phyloP scores from a whole-genome alignment of 2,888 invertebrate genomes.

The Cepaea hortensis region DNA sequence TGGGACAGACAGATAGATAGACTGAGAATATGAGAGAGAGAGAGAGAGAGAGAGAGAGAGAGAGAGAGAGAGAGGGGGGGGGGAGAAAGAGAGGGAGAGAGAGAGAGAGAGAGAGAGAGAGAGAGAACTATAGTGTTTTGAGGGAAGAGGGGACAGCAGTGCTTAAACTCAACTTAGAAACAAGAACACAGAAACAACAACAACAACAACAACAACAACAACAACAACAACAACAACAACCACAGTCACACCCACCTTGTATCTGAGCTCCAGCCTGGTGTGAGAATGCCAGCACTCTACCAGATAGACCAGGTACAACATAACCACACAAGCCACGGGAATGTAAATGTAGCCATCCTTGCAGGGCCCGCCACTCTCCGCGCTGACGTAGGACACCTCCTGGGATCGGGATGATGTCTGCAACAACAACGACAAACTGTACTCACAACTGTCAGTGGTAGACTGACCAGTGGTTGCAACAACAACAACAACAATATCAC shows the following conservation, averaged over 20 bases:
- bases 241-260: slow-evolving; percentile 74
- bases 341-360: slow-evolving; percentile 89
- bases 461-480: background rate
- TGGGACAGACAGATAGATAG: no score
- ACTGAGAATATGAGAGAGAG: no score
- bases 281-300: slow-evolving; percentile 90
- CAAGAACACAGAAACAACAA: no score
- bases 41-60: no score
- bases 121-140: no score
- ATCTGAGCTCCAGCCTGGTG: slow-evolving; percentile 82
- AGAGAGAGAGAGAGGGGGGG: no score
- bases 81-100: no score
- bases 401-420: background rate
- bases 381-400: background rate
- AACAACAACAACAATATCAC: background rate
- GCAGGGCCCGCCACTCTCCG: slow-evolving; percentile 83
- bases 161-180: no score
- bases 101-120: no score
- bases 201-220: no score
- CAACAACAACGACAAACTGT: background rate
- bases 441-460: background rate
- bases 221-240: no score
- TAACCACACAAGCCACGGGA: slow-evolving; percentile 86
- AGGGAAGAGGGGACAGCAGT: no score
- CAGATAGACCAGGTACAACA: slow-evolving; percentile 87